phyloP scores from a whole-genome alignment of 2,888 invertebrate genomes.

The Parascotia fuliginaria region DNA sequence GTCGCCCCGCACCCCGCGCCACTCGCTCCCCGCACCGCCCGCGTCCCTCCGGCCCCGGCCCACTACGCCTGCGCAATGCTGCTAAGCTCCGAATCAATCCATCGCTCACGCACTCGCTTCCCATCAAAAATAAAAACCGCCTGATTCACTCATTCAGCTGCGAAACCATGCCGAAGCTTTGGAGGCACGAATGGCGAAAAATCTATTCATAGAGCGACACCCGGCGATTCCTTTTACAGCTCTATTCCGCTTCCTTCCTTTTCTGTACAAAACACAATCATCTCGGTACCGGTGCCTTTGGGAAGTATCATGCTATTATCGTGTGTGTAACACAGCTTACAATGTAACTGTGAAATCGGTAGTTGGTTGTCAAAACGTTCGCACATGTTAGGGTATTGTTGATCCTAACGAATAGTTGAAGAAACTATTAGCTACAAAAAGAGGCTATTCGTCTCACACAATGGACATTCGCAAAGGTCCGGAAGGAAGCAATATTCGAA shows the following conservation, averaged over 20 bases:
- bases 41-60: slow-evolving; percentile 41
- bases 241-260: slow-evolving; percentile 74
- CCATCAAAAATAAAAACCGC: slow-evolving; percentile 63
- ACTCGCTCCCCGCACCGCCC: slow-evolving; percentile 36
- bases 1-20: slow-evolving; percentile 53
- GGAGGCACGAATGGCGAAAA: slow-evolving; percentile 76
- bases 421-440: too few species aligned
- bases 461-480: slow-evolving; percentile 47
- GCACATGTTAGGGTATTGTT: slow-evolving; percentile 27
- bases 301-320: slow-evolving; percentile 33
- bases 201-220: slow-evolving; percentile 63
- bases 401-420: slow-evolving; percentile 13
- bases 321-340: slow-evolving; percentile 23
- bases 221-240: slow-evolving; percentile 62
- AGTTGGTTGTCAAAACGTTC: slow-evolving; percentile 14
- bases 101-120: slow-evolving; percentile 76
- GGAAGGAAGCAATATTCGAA: slow-evolving; percentile 59
- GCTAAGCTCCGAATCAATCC: slow-evolving; percentile 75
- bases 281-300: slow-evolving; percentile 29
- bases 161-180: slow-evolving; percentile 54
- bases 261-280: slow-evolving; percentile 39
- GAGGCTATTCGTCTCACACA: slow-evolving; percentile 22
- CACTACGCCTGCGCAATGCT: slow-evolving; percentile 55
- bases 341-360: slow-evolving; percentile 5
- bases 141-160: slow-evolving; percentile 69